Conservation (phyloP, 1,140 invertebrate species). For the Zophobas morio region DNA sequence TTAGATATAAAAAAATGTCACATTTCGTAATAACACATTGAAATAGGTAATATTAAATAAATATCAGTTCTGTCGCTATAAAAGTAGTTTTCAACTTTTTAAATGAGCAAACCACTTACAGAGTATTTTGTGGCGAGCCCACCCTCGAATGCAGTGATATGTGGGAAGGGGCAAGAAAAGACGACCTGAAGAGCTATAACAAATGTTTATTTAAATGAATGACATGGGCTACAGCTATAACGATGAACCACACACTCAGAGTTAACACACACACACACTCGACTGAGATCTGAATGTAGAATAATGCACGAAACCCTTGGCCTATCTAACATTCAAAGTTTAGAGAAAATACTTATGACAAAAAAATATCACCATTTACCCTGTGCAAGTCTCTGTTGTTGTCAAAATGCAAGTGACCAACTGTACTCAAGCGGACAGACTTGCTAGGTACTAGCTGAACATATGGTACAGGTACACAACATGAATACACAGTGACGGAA, state of each 20-base stretch:
- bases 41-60: constrained; percentile 60
- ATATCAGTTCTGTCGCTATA: constrained; percentile 61
- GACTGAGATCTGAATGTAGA: constrained; percentile 67
- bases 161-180: constrained; percentile 60
- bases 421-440: constrained; percentile 68
- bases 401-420: constrained; percentile 68
- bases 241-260: constrained; percentile 62
- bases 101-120: constrained; percentile 55
- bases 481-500: constrained; percentile 67
- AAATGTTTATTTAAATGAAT: constrained; percentile 63
- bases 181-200: constrained; percentile 61
- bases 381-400: constrained; percentile 69
- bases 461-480: constrained; percentile 69
- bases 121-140: constrained; percentile 54
- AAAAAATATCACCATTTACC: constrained; percentile 70
- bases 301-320: constrained; percentile 67
- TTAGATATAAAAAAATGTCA: constrained; percentile 60
- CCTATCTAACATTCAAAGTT: constrained; percentile 69
- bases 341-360: constrained; percentile 69
- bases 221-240: constrained; percentile 63
- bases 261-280: constrained; percentile 60
- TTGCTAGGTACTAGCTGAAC: constrained; percentile 69
- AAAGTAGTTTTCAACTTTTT: constrained; percentile 54
- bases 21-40: constrained; percentile 57
- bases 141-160: constrained; percentile 59